Conservation (phyloP, 2,888 invertebrate genomes). For the Polydrusus pterygomalis region DNA sequence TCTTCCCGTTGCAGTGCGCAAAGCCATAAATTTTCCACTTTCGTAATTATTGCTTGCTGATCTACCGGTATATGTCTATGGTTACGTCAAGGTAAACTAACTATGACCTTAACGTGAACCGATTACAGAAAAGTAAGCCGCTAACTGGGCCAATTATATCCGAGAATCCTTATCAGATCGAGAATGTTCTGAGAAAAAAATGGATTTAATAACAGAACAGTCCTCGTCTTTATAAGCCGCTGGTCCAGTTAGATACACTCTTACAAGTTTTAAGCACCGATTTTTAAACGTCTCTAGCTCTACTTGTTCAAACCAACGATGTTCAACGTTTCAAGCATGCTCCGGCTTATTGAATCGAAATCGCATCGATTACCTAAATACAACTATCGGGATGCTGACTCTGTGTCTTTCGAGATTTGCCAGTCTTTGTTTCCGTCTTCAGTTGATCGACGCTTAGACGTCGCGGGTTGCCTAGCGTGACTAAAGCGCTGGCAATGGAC, state of each 20-base stretch:
- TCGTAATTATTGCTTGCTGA: no score
- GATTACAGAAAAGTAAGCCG: no score
- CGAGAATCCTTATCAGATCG: slow-evolving; percentile 1
- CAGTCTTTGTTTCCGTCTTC: slow-evolving; percentile 75
- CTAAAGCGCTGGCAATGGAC: slow-evolving; percentile 92
- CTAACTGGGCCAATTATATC: neutral
- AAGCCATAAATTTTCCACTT: no score
- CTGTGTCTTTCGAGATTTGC: slow-evolving; percentile 76
- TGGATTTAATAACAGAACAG: neutral
- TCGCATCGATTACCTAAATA: slow-evolving; percentile 38
- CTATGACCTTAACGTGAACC: no score
- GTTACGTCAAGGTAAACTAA: no score
- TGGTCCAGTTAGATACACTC: no score
- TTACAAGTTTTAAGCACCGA: no score
- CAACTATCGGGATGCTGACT: slow-evolving; percentile 82
- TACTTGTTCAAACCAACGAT: neutral
- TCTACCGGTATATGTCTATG: no score
- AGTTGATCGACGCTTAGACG: slow-evolving; percentile 82
- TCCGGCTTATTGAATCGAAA: neutral
- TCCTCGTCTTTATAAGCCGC: neutral
- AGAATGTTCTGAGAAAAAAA: neutral
- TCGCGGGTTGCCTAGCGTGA: slow-evolving; percentile 88
- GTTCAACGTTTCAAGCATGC: neutral
- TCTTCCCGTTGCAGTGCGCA: no score
- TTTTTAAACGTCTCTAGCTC: no score